These are phyloP conservation scores for Atopsyche davidsoni DNA, from an alignment of 1,140 invertebrate species.

Conservation along the genomic window DNA sequence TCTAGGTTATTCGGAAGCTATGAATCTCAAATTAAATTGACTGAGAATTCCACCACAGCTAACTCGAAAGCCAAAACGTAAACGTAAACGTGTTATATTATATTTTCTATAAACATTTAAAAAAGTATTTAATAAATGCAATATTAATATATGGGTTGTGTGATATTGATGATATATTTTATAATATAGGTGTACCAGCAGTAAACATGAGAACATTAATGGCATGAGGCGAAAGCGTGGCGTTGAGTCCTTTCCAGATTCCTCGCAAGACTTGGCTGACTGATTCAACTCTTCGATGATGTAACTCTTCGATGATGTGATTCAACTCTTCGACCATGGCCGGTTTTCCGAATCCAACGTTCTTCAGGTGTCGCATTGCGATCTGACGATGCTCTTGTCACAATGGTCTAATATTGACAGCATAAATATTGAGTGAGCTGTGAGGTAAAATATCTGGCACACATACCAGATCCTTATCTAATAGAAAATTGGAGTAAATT, in stretches of 20 bases:
- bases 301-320: no score
- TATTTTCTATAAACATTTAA: no score
- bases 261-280: constrained; percentile 46
- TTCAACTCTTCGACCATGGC: no score
- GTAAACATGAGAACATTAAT: constrained; percentile 66
- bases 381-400: constrained; percentile 74
- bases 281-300: constrained; percentile 58
- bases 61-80: constrained; percentile 67
- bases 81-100: no score
- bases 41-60: constrained; percentile 60
- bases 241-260: constrained; percentile 36
- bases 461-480: no score
- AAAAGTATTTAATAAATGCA: no score
- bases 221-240: constrained; percentile 53
- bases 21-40: constrained; percentile 60
- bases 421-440: no score
- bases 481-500: no score
- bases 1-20: constrained; percentile 60
- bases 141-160: no score
- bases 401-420: constrained; percentile 53
- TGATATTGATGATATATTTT: background rate
- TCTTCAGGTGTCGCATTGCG: constrained; percentile 60
- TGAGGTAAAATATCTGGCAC: no score
- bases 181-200: constrained; percentile 58
- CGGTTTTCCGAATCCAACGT: constrained; percentile 68